Conservation (phyloP, 2,797 vertebrate species). For the Thaleichthys pacificus region DNA sequence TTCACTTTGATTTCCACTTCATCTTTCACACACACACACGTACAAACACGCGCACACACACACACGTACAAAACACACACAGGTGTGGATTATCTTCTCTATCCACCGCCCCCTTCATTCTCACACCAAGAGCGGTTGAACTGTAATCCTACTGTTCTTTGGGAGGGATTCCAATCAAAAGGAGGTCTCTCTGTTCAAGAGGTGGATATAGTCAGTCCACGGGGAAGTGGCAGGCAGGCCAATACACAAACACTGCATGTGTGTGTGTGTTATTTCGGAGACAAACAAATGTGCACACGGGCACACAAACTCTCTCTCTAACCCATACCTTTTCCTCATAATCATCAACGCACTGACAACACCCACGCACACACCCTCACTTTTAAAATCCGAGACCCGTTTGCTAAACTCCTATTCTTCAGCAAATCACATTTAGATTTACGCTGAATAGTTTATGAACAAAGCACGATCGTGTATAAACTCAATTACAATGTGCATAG, state of each 20-base stretch:
- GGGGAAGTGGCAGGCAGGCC: background rate
- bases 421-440: background rate
- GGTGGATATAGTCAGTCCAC: conserved; percentile 13
- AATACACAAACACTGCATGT: conserved; percentile 8
- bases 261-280: background rate
- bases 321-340: background rate
- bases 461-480: conserved; percentile 16
- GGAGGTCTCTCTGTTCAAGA: conserved; percentile 13
- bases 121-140: conserved; percentile 10
- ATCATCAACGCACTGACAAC: background rate
- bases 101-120: conserved; percentile 25
- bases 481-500: conserved; percentile 24
- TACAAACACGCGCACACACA: conserved; percentile 1
- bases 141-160: conserved; percentile 15
- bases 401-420: background rate
- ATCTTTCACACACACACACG: background rate
- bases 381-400: background rate
- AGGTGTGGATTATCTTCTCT: conserved; percentile 29
- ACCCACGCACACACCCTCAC: background rate
- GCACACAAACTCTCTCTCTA: conserved; percentile 17
- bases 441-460: background rate
- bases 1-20: background rate
- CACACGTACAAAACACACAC: conserved; percentile 1
- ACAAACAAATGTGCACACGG: background rate
- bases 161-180: conserved; percentile 35